Evolutionary conservation across 2,888 invertebrate genomes (phyloP), one percentile per base, ranked within the genome.

Genomic region (Galeopsomyia nigrocyanea): DNA sequence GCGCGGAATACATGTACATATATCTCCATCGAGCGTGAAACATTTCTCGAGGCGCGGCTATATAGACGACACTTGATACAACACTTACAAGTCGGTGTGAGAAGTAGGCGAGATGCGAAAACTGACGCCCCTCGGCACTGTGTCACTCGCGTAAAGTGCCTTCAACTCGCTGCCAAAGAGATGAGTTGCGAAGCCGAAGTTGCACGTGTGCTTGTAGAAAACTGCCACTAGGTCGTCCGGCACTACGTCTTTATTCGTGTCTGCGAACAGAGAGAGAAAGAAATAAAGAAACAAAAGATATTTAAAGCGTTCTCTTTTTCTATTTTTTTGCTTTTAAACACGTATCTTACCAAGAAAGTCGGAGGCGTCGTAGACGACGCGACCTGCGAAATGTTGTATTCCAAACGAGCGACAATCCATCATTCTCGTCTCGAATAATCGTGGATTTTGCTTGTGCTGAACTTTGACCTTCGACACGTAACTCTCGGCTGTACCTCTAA

Each of bases 161-260:
- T 96, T 96, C 75, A 98, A 88, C 86, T 98, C 98, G 67, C 94
- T 93, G 0, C 96, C 95, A 85, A 98, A 98, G n/a, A 98, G 89
- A 85, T 98, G 97, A 19, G 96, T 96, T 0, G 96, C 97, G 87
- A 98, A 98, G n/a, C 97, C 97, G 87, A 98, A 98, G 85, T 95
- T 96, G 87, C 97, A 98, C 70, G 92, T 92, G 81, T 96, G 94
- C 82, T 95, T 95, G 87, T 96, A 95, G 87, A 98, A 98, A 2
- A 96, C 95, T 0, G 95, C 93, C 1, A 98, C 94, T 80, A 97
- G 88, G 85, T 97, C 97, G 84, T 96, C 97, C 1, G 96, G 95
- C 61, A 97, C 93, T 14, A 94, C 93, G 87, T 98, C 97, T 77
- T 95, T 92, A 88, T 98, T 98, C 14, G 96, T 95, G 80, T 95